phyloP scores from a whole-genome alignment of 2,888 invertebrate genomes.

The Dasypolia templi region DNA sequence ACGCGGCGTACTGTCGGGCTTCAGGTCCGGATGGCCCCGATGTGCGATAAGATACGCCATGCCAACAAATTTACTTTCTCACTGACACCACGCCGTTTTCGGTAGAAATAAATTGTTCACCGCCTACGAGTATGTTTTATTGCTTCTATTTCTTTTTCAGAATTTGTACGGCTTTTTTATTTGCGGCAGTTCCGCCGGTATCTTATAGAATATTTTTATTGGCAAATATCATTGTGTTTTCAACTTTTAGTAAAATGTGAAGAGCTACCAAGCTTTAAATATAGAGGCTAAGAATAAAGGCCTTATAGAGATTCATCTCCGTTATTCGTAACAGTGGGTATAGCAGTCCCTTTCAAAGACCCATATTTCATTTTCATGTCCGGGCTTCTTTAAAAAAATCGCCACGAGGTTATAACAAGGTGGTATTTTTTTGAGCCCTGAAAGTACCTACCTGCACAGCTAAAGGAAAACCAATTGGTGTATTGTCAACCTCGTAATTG shows the following conservation, averaged over 20 bases:
- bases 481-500: neutral
- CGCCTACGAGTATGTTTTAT: slow-evolving; percentile 30
- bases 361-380: neutral
- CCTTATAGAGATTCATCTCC: neutral
- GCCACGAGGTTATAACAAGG: neutral
- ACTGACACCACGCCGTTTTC: slow-evolving; percentile 34
- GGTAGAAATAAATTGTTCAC: slow-evolving; percentile 41
- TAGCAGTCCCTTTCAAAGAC: neutral
- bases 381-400: neutral
- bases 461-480: neutral
- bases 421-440: neutral
- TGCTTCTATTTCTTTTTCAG: slow-evolving; percentile 16
- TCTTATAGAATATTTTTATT: slow-evolving; percentile 3
- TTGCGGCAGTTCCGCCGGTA: slow-evolving; percentile 11
- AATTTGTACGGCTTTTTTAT: slow-evolving; percentile 9
- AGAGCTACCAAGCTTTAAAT: neutral
- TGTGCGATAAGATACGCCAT: slow-evolving; percentile 52
- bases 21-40: slow-evolving; percentile 33
- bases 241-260: neutral
- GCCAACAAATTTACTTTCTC: slow-evolving; percentile 43
- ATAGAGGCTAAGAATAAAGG: neutral
- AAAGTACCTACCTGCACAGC: neutral
- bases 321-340: neutral
- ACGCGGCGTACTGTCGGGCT: slow-evolving; percentile 25
- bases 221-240: slow-evolving; percentile 13